phyloP scores from a whole-genome alignment of 2,113 vertebrate species.

The Phylloscopus trochilus region DNA sequence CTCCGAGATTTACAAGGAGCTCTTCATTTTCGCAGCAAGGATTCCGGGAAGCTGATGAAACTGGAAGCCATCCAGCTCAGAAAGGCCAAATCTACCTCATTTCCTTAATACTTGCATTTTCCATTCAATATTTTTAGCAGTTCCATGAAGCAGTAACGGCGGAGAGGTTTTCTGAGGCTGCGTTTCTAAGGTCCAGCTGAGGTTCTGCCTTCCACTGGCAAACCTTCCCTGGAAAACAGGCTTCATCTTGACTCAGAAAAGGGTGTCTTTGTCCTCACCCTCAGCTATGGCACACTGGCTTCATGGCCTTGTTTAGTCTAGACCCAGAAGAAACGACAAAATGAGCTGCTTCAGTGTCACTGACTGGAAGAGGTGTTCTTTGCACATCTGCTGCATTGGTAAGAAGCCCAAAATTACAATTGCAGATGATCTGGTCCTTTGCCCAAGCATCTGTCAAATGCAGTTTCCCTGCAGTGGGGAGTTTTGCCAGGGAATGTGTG shows the following conservation, averaged over 20 bases:
- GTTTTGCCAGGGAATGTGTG: not conserved
- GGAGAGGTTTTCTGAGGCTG: conserved; percentile 46
- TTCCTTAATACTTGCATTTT: conserved; percentile 66
- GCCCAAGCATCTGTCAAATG: not conserved
- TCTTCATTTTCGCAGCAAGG: not conserved
- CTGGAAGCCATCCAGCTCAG: conserved; percentile 53
- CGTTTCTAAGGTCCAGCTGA: not conserved
- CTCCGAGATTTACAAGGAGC: conserved; percentile 57
- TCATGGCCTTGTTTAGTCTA: conserved; percentile 2
- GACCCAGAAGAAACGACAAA: conserved; percentile 24
- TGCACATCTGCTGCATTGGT: not conserved
- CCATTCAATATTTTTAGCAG: conserved; percentile 59
- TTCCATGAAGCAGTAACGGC: conserved; percentile 25
- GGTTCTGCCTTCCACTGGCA: conserved; percentile 22
- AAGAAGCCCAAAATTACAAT: not conserved
- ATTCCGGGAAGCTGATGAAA: conserved; percentile 63
- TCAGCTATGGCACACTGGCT: not conserved
- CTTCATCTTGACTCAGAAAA: conserved; percentile 32
- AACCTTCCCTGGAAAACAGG: conserved; percentile 1
- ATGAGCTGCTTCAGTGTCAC: not conserved
- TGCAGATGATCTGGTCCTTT: conserved; percentile 11
- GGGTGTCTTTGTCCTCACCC: conserved; percentile 20
- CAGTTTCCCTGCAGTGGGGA: not conserved
- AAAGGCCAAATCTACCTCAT: conserved; percentile 56
- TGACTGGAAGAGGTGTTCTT: not conserved